A percentile compares a stretch with the other conserved stretches of the same genome.
Conservation (phyloP, 2,888 invertebrate species). For the Podotricha telesiphe region DNA sequence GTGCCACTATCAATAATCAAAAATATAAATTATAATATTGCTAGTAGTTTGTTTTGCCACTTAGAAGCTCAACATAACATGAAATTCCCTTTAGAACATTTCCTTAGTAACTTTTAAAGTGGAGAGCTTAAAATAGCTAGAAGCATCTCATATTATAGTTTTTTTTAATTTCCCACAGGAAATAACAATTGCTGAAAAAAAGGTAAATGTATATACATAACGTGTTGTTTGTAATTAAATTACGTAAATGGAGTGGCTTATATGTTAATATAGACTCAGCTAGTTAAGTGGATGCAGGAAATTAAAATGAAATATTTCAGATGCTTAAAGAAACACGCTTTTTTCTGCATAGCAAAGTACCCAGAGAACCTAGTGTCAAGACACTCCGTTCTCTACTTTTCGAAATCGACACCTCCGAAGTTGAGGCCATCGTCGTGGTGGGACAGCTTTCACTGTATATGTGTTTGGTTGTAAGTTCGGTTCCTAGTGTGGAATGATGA, state of each 20-base stretch:
- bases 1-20: too few relatives aligned
- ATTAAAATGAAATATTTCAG: slow-evolving; percentile 1
- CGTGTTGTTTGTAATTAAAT: slow-evolving; percentile 22
- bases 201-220: not conserved
- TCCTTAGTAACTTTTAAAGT: slow-evolving; percentile 11
- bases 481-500: too few relatives aligned
- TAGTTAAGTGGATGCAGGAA: not conserved
- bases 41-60: not conserved
- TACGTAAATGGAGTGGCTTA: slow-evolving; percentile 19
- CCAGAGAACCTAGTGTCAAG: too few relatives aligned
- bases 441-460: too few relatives aligned
- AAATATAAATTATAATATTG: not conserved
- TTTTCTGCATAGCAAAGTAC: too few relatives aligned
- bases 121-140: not conserved
- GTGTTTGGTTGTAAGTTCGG: too few relatives aligned
- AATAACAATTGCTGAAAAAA: slow-evolving; percentile 11
- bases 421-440: too few relatives aligned
- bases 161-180: slow-evolving; percentile 17
- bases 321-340: not conserved
- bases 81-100: slow-evolving; percentile 6
- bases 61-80: not conserved
- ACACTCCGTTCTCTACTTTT: too few relatives aligned
- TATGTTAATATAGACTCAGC: slow-evolving; percentile 10
- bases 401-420: too few relatives aligned
- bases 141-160: not conserved